phyloP scores from a whole-genome alignment of 2,888 invertebrate species.

The Ichneumon xanthorius region DNA sequence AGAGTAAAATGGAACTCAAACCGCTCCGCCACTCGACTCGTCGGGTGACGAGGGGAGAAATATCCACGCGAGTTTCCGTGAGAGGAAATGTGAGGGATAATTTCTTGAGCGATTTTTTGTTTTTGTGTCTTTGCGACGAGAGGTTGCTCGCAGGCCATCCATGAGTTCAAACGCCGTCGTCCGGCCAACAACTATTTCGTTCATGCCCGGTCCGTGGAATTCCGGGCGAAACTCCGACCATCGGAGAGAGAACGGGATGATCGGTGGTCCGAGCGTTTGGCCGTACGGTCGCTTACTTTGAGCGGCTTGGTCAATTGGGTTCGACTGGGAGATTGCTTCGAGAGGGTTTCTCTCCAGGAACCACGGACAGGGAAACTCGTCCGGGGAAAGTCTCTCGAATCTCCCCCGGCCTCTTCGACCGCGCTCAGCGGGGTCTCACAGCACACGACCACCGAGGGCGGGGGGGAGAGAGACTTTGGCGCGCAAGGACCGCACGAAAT shows the following conservation, averaged over 20 bases:
- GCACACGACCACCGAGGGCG: conserved; percentile 41
- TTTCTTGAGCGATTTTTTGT: background rate
- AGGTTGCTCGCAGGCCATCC: background rate
- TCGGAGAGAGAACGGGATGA: conserved; percentile 18
- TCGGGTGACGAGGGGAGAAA: background rate
- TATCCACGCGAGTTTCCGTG: background rate
- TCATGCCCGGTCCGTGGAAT: background rate
- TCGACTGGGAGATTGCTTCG: conserved; percentile 47
- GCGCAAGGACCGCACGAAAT: conserved; percentile 62
- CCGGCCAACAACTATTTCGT: background rate
- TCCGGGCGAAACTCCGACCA: background rate
- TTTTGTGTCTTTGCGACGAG: background rate
- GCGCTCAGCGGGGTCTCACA: conserved; percentile 29
- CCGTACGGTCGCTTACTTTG: conserved; percentile 22
- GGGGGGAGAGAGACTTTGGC: conserved; percentile 27
- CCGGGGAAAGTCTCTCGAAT: conserved; percentile 42
- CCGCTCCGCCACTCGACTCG: background rate
- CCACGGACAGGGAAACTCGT: conserved; percentile 32
- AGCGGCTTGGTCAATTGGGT: conserved; percentile 56
- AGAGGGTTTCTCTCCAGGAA: conserved; percentile 44
- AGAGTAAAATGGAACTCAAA: background rate
- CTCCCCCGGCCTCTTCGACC: conserved; percentile 39
- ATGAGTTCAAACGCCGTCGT: background rate
- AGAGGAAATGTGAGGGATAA: background rate
- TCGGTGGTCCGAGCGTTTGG: conserved; percentile 20